Conservation (phyloP, 92 coral and sea anemone genomes). For the Phenganax marumi region DNA sequence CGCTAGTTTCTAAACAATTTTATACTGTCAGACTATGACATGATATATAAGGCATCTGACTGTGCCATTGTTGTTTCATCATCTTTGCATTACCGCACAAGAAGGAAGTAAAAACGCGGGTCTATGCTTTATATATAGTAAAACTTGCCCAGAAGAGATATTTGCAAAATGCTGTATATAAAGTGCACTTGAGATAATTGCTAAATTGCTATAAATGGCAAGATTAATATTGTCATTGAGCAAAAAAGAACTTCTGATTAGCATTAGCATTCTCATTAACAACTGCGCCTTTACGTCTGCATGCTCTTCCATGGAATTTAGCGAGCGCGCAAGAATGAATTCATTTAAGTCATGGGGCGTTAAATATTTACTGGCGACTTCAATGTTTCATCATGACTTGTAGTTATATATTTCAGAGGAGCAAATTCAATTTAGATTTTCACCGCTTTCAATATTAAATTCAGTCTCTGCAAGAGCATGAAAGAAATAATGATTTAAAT, state of each 20-base stretch:
- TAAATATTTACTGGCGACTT: slow-evolving; percentile 2
- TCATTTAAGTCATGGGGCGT: slow-evolving; percentile 10
- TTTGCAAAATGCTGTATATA: neutral
- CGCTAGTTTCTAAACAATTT: too few species aligned
- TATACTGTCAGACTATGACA: too few species aligned
- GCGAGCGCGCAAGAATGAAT: slow-evolving; percentile 6
- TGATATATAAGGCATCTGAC: too few species aligned
- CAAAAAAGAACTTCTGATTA: neutral
- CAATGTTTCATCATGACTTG: neutral
- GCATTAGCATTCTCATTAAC: slow-evolving; percentile 18
- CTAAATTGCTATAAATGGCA: slow-evolving; percentile 2
- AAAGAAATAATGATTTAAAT: neutral
- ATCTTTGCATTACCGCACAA: too few species aligned
- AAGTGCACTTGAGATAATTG: neutral
- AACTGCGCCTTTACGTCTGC: slow-evolving; percentile 15
- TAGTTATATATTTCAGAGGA: neutral
- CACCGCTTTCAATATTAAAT: neutral
- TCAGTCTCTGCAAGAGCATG: neutral
- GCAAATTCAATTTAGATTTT: neutral
- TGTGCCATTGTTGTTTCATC: too few species aligned
- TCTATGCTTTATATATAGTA: too few species aligned
- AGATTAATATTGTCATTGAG: neutral
- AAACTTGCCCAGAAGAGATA: too few species aligned
- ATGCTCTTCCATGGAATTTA: slow-evolving; percentile 11
- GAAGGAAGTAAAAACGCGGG: too few species aligned